Percentiles rank a stretch among this genome's conserved stretches.
phyloP scores from a whole-genome alignment of 2,113 vertebrate genomes.

The Condylura cristata region DNA sequence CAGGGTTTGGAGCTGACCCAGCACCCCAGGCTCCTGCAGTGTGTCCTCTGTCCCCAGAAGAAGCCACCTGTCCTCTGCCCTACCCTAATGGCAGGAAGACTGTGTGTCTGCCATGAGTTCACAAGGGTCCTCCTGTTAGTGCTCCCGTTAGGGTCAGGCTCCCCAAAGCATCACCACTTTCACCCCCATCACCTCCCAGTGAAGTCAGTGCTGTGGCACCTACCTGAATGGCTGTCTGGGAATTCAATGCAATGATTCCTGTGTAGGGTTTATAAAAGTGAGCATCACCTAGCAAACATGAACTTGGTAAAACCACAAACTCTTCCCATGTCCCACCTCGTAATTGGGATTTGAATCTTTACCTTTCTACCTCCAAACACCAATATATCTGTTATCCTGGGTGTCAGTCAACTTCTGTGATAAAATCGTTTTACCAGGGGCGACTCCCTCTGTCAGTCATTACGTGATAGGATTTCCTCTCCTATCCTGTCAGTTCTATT shows the following conservation, averaged over 20 bases:
- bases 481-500: not conserved
- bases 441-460: not conserved
- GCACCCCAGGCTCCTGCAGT: no score
- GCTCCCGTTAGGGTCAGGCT: not conserved
- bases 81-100: not conserved
- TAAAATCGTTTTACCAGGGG: not conserved
- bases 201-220: not conserved
- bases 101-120: accelerated
- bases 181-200: not conserved
- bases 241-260: not conserved
- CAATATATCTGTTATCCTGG: not conserved
- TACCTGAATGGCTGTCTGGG: not conserved
- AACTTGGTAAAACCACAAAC: not conserved
- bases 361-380: not conserved
- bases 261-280: not conserved
- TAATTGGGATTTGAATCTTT: not conserved
- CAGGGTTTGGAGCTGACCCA: no score
- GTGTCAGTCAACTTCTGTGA: not conserved
- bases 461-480: not conserved
- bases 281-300: not conserved
- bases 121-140: not conserved
- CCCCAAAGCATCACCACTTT: not conserved
- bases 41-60: accelerated
- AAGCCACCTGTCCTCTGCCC: not conserved
- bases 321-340: not conserved